Evolutionary conservation across 2,888 invertebrate genomes (phyloP).

Genomic region (Himalopsyche kuldschensis): DNA sequence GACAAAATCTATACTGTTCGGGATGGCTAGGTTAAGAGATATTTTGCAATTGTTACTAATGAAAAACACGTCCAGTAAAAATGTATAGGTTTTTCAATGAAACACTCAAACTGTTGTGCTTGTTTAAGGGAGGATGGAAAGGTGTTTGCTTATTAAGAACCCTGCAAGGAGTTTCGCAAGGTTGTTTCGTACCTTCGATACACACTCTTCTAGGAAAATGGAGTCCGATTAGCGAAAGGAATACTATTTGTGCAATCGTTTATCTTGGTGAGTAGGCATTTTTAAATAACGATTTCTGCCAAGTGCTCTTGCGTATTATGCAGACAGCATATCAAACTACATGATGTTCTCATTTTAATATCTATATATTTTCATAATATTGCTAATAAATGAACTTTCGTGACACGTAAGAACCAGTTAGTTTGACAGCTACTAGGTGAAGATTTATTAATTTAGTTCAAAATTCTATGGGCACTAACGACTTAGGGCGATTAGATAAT

Average conservation of each 20-base stretch:
- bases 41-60: no score
- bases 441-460: no score
- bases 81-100: neutral
- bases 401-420: no score
- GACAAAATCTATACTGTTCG: no score
- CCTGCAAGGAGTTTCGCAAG: conserved; percentile 15
- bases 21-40: no score
- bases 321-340: neutral
- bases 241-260: conserved; percentile 8
- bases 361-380: no score
- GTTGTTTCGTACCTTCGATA: conserved; percentile 14
- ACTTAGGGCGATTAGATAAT: no score
- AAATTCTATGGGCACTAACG: no score
- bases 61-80: neutral
- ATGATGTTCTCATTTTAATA: no score
- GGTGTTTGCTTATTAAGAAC: conserved; percentile 8
- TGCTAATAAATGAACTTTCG: no score
- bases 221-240: conserved; percentile 22
- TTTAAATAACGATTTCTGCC: no score
- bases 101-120: neutral
- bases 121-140: conserved; percentile 23
- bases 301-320: neutral
- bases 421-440: no score
- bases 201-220: conserved; percentile 26
- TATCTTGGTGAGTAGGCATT: conserved; percentile 10